These are phyloP conservation scores for Rhinella marina DNA, from an alignment of 2,797 vertebrate genomes.

Conservation along the genomic window DNA sequence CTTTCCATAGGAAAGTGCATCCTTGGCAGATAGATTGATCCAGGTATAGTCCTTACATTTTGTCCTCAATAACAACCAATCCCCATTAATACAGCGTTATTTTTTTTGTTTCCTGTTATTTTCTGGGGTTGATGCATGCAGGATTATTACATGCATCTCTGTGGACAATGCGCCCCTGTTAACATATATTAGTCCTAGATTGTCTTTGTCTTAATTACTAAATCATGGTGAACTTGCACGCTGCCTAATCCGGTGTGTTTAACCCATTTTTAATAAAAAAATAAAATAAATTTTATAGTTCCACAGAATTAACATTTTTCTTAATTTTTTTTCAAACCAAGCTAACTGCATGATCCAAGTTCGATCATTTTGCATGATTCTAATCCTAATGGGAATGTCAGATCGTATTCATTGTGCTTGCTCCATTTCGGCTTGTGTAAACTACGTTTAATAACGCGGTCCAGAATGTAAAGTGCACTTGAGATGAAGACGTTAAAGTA, in stretches of 20 bases:
- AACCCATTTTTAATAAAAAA: slow-evolving; percentile 63
- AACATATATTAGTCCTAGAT: background rate
- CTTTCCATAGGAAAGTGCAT: slow-evolving; percentile 99
- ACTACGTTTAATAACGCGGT: slow-evolving; percentile 37
- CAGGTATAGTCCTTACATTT: slow-evolving; percentile 90
- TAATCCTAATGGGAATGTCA: slow-evolving; percentile 68
- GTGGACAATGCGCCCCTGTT: background rate
- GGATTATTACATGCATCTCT: slow-evolving; percentile 58
- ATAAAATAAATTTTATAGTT: slow-evolving; percentile 27
- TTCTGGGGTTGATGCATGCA: slow-evolving; percentile 78
- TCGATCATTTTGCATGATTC: slow-evolving; percentile 77
- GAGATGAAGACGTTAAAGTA: slow-evolving; percentile 7
- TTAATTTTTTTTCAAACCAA: slow-evolving; percentile 58
- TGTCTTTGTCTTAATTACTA: slow-evolving; percentile 64
- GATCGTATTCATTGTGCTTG: slow-evolving; percentile 66
- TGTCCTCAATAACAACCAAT: slow-evolving; percentile 64
- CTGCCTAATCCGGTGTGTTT: slow-evolving; percentile 66
- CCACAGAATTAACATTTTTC: slow-evolving; percentile 69
- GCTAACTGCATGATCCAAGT: slow-evolving; percentile 73
- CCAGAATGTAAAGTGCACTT: background rate
- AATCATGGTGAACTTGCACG: slow-evolving; percentile 68
- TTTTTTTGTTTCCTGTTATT: slow-evolving; percentile 54
- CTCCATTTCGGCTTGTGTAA: slow-evolving; percentile 55
- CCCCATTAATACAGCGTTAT: slow-evolving; percentile 50
- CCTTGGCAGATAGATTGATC: slow-evolving; percentile 99